phyloP scores from a whole-genome alignment of 2,797 vertebrate species.

The Sebastes diploproa region DNA sequence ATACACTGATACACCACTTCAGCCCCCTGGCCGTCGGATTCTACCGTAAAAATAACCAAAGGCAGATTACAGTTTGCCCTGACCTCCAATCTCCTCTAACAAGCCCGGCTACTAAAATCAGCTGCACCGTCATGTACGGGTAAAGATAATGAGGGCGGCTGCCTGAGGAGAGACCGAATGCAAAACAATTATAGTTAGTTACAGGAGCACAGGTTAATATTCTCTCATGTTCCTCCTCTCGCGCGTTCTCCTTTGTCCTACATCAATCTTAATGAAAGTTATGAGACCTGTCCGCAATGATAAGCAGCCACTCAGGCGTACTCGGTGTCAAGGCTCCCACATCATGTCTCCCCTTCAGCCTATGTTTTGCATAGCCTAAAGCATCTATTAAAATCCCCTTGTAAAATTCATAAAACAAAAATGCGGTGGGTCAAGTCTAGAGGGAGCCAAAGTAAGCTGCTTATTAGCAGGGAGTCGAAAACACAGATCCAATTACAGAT shows the following conservation, averaged over 20 bases:
- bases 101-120: conserved; percentile 87
- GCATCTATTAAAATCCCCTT: conserved; percentile 99
- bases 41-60: conserved; percentile 76
- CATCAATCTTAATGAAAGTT: conserved; percentile 99
- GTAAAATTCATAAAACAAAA: conserved; percentile 99
- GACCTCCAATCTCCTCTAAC: conserved; percentile 84
- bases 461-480: conserved; percentile 99
- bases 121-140: conserved; percentile 91
- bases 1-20: conserved; percentile 61
- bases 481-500: conserved; percentile 99
- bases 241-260: conserved; percentile 89
- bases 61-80: conserved; percentile 78
- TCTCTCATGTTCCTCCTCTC: conserved; percentile 91
- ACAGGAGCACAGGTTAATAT: conserved; percentile 98
- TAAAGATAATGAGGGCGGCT: conserved; percentile 93
- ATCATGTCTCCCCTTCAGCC: conserved; percentile 96
- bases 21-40: conserved; percentile 57
- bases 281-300: conserved; percentile 98
- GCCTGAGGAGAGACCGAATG: conserved; percentile 91
- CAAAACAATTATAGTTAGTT: conserved; percentile 98
- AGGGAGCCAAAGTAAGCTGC: conserved; percentile 99
- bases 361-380: conserved; percentile 99
- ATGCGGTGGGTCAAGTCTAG: conserved; percentile 99
- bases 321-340: conserved; percentile 92
- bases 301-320: conserved; percentile 96